Percentiles rank a stretch among this genome's conserved stretches.
Evolutionary conservation across 2,797 vertebrate species (phyloP).

Genomic region (Sebastes steindachneri): DNA sequence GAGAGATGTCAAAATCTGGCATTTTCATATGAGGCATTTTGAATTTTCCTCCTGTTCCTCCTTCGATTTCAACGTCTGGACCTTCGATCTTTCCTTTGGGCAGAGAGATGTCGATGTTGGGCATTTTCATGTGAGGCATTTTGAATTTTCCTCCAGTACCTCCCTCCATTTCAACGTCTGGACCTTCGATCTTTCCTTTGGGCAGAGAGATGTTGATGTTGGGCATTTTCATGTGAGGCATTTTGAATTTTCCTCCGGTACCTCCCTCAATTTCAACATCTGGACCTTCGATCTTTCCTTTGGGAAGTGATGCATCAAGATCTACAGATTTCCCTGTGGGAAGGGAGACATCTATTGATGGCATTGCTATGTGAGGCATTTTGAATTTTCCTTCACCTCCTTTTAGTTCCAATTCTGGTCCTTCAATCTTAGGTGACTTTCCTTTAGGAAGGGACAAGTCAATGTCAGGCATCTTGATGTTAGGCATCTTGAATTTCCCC

Average conservation of each 20-base stretch:
- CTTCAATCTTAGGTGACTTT: not conserved
- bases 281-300: conserved; percentile 17
- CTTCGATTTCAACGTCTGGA: no score
- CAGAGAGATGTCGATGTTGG: rapidly evolving
- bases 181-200: conserved; percentile 1
- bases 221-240: not conserved
- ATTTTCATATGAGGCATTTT: no score
- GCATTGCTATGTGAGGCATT: conserved; percentile 43
- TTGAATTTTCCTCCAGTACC: conserved; percentile 16
- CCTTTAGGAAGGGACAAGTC: conserved; percentile 13
- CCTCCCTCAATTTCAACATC: not conserved
- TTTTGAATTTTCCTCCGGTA: not conserved
- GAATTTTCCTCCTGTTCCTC: no score
- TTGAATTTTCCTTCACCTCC: conserved; percentile 3
- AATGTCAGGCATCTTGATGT: conserved; percentile 48
- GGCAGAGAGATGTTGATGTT: not conserved
- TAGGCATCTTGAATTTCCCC: conserved; percentile 72
- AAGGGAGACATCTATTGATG: conserved; percentile 45
- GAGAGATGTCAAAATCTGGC: rapidly evolving
- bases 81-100: no score
- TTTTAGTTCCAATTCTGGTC: not conserved
- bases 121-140: conserved; percentile 5
- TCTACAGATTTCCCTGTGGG: not conserved
- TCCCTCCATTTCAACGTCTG: conserved; percentile 18
- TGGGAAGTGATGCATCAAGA: conserved; percentile 58